Conservation (phyloP, 1,140 invertebrate genomes). For the Zaprionus kolodkinae region DNA sequence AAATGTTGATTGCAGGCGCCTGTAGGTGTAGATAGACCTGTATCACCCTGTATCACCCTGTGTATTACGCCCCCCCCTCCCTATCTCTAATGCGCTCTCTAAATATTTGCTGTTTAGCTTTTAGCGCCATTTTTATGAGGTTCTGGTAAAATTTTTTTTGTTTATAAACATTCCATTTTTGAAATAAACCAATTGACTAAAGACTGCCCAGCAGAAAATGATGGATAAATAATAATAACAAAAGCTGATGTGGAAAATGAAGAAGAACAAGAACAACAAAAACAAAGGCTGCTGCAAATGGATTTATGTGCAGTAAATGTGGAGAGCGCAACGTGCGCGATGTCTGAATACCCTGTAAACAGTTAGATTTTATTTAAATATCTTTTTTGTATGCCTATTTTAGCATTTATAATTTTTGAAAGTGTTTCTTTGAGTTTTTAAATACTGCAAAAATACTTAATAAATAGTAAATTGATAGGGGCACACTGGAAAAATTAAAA, state of each 20-base stretch:
- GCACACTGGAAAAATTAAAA: too few species aligned
- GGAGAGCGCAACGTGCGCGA: not conserved
- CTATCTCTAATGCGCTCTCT: not conserved
- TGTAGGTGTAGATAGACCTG: conserved; percentile 10
- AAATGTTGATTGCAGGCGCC: conserved; percentile 15
- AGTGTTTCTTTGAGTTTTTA: not conserved
- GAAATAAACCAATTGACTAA: conserved; percentile 54
- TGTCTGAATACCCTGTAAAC: not conserved
- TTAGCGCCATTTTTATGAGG: conserved; percentile 69
- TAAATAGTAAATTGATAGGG: too few species aligned
- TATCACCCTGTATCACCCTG: not conserved
- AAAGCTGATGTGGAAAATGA: conserved; percentile 26
- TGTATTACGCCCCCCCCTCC: conserved; percentile 4
- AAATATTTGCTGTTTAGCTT: conserved; percentile 66
- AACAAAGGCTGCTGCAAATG: conserved; percentile 14
- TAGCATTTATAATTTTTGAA: too few species aligned
- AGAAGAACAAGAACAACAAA: not conserved
- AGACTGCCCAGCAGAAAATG: conserved; percentile 58
- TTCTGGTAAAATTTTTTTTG: conserved; percentile 51
- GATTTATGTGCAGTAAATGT: not conserved
- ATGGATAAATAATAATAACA: conserved; percentile 68
- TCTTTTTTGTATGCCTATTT: too few species aligned
- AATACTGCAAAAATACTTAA: not conserved
- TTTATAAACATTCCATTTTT: conserved; percentile 64
- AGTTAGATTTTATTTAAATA: not conserved